Evolutionary conservation across 2,888 invertebrate genomes (phyloP), one percentile per base, ranked within the genome.

Genomic region (Andrena dorsata): DNA sequence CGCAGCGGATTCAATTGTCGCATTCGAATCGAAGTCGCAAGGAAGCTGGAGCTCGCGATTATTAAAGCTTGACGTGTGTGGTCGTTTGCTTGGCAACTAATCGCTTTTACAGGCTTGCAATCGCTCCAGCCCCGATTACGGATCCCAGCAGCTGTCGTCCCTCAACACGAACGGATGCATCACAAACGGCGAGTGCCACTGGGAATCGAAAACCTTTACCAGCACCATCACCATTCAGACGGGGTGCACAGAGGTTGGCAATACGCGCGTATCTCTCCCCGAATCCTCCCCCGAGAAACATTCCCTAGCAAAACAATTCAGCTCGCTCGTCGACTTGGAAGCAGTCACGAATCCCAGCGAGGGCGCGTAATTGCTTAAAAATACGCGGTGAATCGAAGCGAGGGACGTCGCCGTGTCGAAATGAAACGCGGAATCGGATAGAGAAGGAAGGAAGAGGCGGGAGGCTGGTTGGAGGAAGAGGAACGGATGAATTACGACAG

Each of bases 141-240:
- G 87, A 76, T 81, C 35, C 66, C 82, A 80, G 41, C 85, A 74
- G 63, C 82, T 76, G 49, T 58, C 80, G 35, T 28, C 80, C 28
- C 61, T 60, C 49, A 76, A 84, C 61, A 81, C 56, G 41, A 90
- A 90, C 76, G 90, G 88, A 77, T 86, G 69, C 85, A 78, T 83
- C 79, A 73, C 66, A 73, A 89, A 90, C 74, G 89, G 87, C 70
- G 80, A 83, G 41, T 87, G 86, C 87, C 89, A 91, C 76, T 89
- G 88, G 68, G 89, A 91, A 60, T 86, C 91, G 64, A 93, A 92
- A 90, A 93, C 92, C n/a, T 94, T 91, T 88, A 94, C 92, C 84
- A 94, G 93, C 83, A 94, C 93, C 30, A 90, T 94, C 83, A 94
- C 92, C 86, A 93, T 94, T 79, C 92, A 91, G 82, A 92, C 94